These are phyloP conservation scores for Ophiodon elongatus DNA, from an alignment of 2,113 vertebrate species.

Conservation along the genomic window DNA sequence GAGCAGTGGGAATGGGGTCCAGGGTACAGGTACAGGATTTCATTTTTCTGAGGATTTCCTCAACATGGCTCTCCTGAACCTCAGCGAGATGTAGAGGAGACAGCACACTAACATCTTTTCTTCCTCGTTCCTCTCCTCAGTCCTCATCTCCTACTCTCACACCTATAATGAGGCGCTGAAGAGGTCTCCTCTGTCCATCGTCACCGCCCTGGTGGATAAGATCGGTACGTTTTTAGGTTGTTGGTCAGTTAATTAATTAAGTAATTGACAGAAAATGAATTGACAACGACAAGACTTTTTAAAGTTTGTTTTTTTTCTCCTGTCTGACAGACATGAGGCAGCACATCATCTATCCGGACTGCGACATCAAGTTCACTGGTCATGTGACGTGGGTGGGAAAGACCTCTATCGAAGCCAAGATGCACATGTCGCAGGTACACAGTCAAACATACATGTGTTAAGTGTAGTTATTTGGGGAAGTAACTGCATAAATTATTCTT, in stretches of 20 bases:
- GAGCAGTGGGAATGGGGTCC: too few relatives aligned
- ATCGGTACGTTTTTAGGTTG: slow-evolving; percentile 86
- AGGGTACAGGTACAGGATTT: too few relatives aligned
- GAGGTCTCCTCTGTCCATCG: slow-evolving; percentile 94
- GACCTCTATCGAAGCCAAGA: slow-evolving; percentile 98
- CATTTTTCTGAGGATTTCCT: too few relatives aligned
- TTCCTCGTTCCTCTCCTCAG: slow-evolving; percentile 79
- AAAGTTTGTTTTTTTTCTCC: not conserved
- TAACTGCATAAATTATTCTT: not conserved
- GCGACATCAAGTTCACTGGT: slow-evolving; percentile 96
- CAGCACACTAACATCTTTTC: not conserved
- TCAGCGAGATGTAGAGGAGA: too few relatives aligned
- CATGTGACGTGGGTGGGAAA: slow-evolving; percentile 96
- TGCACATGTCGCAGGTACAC: slow-evolving; percentile 94
- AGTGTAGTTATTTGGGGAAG: not conserved
- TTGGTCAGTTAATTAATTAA: not conserved
- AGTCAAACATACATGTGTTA: not conserved
- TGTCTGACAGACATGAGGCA: slow-evolving; percentile 89
- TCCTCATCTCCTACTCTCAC: slow-evolving; percentile 97
- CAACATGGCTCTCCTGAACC: too few relatives aligned
- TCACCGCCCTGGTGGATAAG: slow-evolving; percentile 97
- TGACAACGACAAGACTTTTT: too few relatives aligned
- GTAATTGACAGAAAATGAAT: not conserved
- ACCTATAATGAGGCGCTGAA: slow-evolving; percentile 84
- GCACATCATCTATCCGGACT: slow-evolving; percentile 90